A percentile compares a stretch with the other conserved stretches of the same genome.
Evolutionary conservation across 2,888 invertebrate genomes (phyloP).

Genomic region (Gnatocerus cornutus): DNA sequence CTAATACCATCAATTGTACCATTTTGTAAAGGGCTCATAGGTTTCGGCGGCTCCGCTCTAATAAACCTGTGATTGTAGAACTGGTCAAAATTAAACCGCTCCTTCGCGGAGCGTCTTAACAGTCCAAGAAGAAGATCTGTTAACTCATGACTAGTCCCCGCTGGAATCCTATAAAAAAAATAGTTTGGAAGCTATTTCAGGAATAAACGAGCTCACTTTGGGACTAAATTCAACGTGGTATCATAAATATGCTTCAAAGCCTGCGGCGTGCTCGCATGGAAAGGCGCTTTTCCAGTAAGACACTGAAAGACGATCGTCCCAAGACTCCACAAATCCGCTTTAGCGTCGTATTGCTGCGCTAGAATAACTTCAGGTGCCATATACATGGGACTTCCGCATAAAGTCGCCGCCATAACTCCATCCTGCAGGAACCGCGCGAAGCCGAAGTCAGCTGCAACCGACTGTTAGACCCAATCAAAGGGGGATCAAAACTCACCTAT

Average conservation of each 20-base stretch:
- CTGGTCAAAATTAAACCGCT: constrained; percentile 95
- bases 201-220: constrained; percentile 79
- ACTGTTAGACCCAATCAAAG: constrained; percentile 31
- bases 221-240: constrained; percentile 91
- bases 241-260: constrained; percentile 98
- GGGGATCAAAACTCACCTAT: constrained; percentile 84
- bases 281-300: constrained; percentile 98
- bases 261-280: constrained; percentile 98
- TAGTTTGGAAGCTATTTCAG: neutral
- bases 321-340: constrained; percentile 99
- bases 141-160: constrained; percentile 92
- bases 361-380: constrained; percentile 99
- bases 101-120: constrained; percentile 92
- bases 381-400: constrained; percentile 99
- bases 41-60: constrained; percentile 73
- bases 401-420: constrained; percentile 99
- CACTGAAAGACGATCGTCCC: constrained; percentile 95
- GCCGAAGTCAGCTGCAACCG: constrained; percentile 94
- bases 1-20: constrained; percentile 11
- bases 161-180: constrained; percentile 83
- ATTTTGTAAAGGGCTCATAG: constrained; percentile 57
- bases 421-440: constrained; percentile 99
- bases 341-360: constrained; percentile 98
- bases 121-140: constrained; percentile 90
- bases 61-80: constrained; percentile 97